phyloP scores from a whole-genome alignment of 2,113 vertebrate genomes.

The Clupea harengus region DNA sequence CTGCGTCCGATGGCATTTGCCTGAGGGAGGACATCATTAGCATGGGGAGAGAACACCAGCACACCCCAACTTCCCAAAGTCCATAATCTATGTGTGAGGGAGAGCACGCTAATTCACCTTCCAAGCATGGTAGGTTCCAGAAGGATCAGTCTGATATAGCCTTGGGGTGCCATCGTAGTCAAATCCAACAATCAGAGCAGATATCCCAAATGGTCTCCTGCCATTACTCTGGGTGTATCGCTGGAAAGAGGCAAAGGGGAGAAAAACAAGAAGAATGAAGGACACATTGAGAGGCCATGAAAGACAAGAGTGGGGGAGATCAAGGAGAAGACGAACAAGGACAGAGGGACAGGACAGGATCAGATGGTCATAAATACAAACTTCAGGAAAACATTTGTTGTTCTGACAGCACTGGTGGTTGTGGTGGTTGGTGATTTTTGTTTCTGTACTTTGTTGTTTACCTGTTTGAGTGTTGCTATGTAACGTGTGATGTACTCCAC shows the following conservation, averaged over 20 bases:
- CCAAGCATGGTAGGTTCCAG: constrained; percentile 82
- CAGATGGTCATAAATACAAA: neutral
- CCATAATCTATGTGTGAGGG: neutral
- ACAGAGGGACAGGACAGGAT: neutral
- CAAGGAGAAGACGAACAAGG: too few species aligned
- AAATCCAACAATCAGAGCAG: constrained; percentile 81
- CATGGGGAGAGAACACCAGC: neutral
- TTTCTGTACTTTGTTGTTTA: constrained; percentile 41
- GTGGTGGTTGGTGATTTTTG: neutral
- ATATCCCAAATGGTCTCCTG: constrained; percentile 79
- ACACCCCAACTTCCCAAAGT: neutral
- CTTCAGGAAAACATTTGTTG: too few species aligned
- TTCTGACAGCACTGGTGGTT: neutral
- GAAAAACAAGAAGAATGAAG: neutral
- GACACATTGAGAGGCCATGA: too few species aligned
- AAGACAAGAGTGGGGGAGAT: too few species aligned
- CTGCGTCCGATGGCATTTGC: constrained; percentile 79
- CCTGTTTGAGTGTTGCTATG: constrained; percentile 88
- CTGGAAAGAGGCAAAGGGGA: constrained; percentile 42
- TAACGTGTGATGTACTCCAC: constrained; percentile 88
- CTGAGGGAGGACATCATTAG: constrained; percentile 45
- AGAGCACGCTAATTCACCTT: constrained; percentile 65
- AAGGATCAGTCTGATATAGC: constrained; percentile 80
- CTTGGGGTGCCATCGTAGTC: constrained; percentile 77
- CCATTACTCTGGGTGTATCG: constrained; percentile 81